Evolutionary conservation across 2,888 invertebrate species (phyloP), one percentile per base, ranked within the genome.

Genomic region (Pristionchus exspectatus): DNA sequence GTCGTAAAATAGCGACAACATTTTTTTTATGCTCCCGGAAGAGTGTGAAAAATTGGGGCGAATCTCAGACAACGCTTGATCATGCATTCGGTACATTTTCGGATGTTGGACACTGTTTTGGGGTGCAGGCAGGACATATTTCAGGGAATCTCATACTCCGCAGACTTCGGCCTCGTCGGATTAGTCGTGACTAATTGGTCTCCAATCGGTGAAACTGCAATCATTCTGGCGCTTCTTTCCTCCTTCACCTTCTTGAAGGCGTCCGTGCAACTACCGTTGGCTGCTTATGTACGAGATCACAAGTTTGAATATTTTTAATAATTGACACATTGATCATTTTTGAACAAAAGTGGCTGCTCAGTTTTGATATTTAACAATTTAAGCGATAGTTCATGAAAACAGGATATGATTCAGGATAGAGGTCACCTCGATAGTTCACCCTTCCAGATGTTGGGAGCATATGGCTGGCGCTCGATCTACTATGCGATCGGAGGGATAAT

Each of bases 91-190:
- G 24, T 24, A 24, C 44, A 44, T 3, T 44, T 44, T 44, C 9
- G 3, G 4, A 5, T 5, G 44, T 9, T 12, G 12, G 44, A 50
- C 44, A 50, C 44, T 50, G 44, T 7, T 50, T 12, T 9, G 10
- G 12, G 24, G 69, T 27, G 9, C 4, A 69, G 12, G 2, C 69
- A n/a, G 0, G 0, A 27, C 9, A 18, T 72, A 33, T 18, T 88
- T 74, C 54, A 87, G 87, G 92, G 92, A 16, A 87, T 92, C 12
- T 89, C 91, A 3, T 92, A 92, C 74, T 90, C 92, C 30, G 92
- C 92, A 0, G 92, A 92, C 83, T 92, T 91, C 59, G 91, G 92
- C 18, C 90, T 92, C 10, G 92, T 92, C 63, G 92, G 92, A 54
- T 91, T 90, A 77, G 91, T 92, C 16, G 90, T 90, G 56, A 87